Evolutionary conservation across 2,797 vertebrate genomes (phyloP).

Genomic region (Miichthys miiuy): DNA sequence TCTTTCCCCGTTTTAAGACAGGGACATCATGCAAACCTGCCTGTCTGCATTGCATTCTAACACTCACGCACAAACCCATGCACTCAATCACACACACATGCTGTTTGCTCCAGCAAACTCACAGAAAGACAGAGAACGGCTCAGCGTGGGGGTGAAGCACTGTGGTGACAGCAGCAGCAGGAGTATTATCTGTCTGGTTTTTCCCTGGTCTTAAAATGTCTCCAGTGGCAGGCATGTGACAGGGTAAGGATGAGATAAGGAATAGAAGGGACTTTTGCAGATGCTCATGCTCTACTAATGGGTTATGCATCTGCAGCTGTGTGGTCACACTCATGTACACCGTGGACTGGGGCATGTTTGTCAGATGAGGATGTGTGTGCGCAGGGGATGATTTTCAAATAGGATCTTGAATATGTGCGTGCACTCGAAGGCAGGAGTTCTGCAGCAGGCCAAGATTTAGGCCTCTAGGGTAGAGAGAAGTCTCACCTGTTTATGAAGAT

Average conservation of each 20-base stretch:
- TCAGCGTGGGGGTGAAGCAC: conserved; percentile 65
- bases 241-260: conserved; percentile 45
- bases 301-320: conserved; percentile 35
- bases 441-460: neutral
- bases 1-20: conserved; percentile 73
- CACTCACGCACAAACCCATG: conserved; percentile 35
- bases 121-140: conserved; percentile 56
- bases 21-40: conserved; percentile 78
- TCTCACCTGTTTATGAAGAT: conserved; percentile 6
- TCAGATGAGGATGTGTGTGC: conserved; percentile 35
- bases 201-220: conserved; percentile 43
- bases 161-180: conserved; percentile 47
- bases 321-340: conserved; percentile 49
- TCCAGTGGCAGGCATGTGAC: conserved; percentile 48
- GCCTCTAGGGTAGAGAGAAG: neutral
- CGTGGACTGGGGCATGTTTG: conserved; percentile 35
- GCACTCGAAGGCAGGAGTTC: conserved; percentile 4
- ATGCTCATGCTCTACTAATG: conserved; percentile 36
- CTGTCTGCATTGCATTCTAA: conserved; percentile 63
- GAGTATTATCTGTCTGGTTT: conserved; percentile 36
- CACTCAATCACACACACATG: conserved; percentile 49
- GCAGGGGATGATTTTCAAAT: conserved; percentile 26
- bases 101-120: conserved; percentile 57
- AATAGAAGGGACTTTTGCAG: conserved; percentile 44
- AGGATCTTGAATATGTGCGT: conserved; percentile 6